These are phyloP conservation scores for Gymnobelideus leadbeateri DNA, from an alignment of 2,113 vertebrate species.

Conservation along the genomic window DNA sequence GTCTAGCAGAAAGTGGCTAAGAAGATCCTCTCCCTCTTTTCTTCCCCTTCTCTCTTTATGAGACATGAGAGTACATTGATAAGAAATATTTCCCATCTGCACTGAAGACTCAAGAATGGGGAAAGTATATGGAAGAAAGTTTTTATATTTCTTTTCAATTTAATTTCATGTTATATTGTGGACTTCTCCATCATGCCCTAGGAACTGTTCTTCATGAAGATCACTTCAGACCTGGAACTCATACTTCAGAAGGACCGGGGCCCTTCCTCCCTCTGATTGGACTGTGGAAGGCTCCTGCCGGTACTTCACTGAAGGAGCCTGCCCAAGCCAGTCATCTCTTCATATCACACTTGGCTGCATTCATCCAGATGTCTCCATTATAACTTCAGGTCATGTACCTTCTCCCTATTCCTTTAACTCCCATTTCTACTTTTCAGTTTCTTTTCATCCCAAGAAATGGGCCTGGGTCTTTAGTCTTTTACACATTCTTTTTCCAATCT, in stretches of 20 bases:
- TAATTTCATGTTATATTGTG: not conserved
- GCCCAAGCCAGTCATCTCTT: not conserved
- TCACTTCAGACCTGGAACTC: not conserved
- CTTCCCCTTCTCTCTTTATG: not conserved
- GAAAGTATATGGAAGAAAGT: not conserved
- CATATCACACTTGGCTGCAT: not conserved
- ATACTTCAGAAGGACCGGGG: not conserved
- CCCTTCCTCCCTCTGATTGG: not conserved
- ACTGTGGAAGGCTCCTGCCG: not conserved
- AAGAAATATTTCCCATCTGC: not conserved
- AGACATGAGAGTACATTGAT: not conserved
- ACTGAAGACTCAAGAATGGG: not conserved
- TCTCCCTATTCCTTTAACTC: not conserved
- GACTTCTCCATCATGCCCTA: not conserved
- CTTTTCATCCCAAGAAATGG: not conserved
- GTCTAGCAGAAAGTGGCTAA: not conserved
- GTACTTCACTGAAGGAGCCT: not conserved
- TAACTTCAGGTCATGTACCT: not conserved
- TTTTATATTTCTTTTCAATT: not conserved
- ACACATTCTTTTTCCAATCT: not conserved
- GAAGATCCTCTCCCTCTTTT: not conserved
- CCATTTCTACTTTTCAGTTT: not conserved
- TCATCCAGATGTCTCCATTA: not conserved
- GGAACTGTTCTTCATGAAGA: not conserved
- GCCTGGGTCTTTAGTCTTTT: not conserved